These are phyloP conservation scores for Eudasyphora cyanicolor DNA, from an alignment of 2,888 invertebrate genomes.

Conservation along the genomic window DNA sequence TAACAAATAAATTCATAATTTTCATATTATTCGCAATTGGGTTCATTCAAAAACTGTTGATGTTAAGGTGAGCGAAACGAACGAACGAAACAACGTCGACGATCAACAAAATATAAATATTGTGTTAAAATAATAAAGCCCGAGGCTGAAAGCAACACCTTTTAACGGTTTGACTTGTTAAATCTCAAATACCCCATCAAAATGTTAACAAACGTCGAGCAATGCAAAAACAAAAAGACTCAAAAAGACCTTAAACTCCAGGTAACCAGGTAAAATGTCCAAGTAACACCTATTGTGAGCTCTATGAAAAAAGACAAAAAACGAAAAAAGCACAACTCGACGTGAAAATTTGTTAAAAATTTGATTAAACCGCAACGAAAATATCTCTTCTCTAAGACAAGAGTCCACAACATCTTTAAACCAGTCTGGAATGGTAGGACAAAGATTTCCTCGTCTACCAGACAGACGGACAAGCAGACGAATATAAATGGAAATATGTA, in stretches of 20 bases:
- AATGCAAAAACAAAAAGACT: not conserved
- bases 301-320: too few relatives aligned
- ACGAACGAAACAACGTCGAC: slow-evolving; percentile 10
- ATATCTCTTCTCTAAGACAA: not conserved
- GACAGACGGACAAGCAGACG: slow-evolving; percentile 3
- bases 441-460: slow-evolving; percentile 21
- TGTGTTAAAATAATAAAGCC: slow-evolving; percentile 64
- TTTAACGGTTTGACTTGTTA: slow-evolving; percentile 31
- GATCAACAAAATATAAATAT: slow-evolving; percentile 53
- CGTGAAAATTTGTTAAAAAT: slow-evolving; percentile 59
- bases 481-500: slow-evolving; percentile 42
- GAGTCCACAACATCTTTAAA: slow-evolving; percentile 51
- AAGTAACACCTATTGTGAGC: slow-evolving; percentile 14
- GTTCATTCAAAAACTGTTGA: not conserved
- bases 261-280: not conserved
- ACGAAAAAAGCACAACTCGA: not conserved
- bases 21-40: not conserved
- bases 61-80: not conserved
- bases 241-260: slow-evolving; percentile 25
- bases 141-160: slow-evolving; percentile 50
- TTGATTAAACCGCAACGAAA: slow-evolving; percentile 19
- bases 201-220: not conserved
- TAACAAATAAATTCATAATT: slow-evolving; percentile 45
- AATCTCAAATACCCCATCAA: not conserved
- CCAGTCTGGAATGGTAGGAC: slow-evolving; percentile 7